Conservation (phyloP, 1,140 invertebrate species). For the Trichonephila clavipes region DNA sequence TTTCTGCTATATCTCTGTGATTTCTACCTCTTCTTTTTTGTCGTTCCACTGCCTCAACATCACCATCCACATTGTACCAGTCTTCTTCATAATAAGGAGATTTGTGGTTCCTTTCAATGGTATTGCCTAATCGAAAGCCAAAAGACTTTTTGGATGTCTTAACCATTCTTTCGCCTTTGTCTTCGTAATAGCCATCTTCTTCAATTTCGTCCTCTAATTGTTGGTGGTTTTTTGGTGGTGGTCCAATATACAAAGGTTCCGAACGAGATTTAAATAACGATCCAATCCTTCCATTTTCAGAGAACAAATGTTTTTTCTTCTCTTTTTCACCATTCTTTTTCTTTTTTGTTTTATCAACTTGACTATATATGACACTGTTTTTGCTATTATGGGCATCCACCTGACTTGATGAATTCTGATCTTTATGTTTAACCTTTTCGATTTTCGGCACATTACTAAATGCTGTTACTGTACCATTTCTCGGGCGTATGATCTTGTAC, state of each 20-base stretch:
- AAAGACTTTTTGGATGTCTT: conserved; percentile 73
- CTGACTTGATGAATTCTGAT: background rate
- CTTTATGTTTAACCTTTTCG: conserved; percentile 29
- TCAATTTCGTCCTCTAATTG: conserved; percentile 34
- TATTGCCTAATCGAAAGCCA: conserved; percentile 45
- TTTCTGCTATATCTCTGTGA: conserved; percentile 69
- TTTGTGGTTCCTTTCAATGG: background rate
- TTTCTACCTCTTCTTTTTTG: conserved; percentile 55
- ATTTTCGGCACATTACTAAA: conserved; percentile 75
- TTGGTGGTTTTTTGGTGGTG: conserved; percentile 41
- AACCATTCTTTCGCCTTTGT: conserved; percentile 46
- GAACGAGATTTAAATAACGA: conserved; percentile 63
- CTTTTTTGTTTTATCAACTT: conserved; percentile 74
- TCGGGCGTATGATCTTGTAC: conserved; percentile 67
- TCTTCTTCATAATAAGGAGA: conserved; percentile 62
- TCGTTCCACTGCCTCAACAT: conserved; percentile 57
- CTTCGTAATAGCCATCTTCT: conserved; percentile 51
- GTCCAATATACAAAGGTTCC: conserved; percentile 71
- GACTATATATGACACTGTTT: conserved; percentile 70
- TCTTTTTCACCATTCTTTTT: conserved; percentile 60
- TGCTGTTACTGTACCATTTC: conserved; percentile 73
- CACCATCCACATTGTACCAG: conserved; percentile 74
- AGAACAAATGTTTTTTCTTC: conserved; percentile 64
- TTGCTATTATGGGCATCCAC: conserved; percentile 39
- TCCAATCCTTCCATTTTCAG: conserved; percentile 52